Base-by-base conservation (phyloP, 2,888 invertebrate genomes). In the Ephialtes manifestator region DNA sequence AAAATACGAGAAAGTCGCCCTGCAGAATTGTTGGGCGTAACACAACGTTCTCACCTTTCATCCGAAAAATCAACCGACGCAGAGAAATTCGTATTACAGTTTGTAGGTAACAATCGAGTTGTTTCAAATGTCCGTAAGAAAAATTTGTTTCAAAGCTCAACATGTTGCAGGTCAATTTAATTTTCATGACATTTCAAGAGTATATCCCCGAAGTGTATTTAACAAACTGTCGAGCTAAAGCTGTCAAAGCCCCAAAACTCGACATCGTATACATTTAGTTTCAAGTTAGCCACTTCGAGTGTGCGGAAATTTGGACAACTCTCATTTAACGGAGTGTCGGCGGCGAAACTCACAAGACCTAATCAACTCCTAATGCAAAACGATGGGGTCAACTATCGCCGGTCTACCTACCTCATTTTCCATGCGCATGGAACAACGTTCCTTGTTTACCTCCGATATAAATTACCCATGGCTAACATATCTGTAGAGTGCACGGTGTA, bases 351-450 rank as follows among this genome's bases (percentile, higher is more conserved):
- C 46, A 28, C 46, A 11, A 10, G 74, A 75, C 65, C 80, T 84
- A 81, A 84, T 81, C 81, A 77, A 84, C 53, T 78, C 78, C 81
- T 84, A 84, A 84, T 78, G 84, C 81, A 70, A 78, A 84, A 74
- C 65, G 43, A 84, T 84, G 84, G 78, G 81, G 81, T 84, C 84
- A 70, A 13, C 70, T 72, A 70, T 81, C 80, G 24, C 80, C 20
- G 80, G 75, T 80, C 79, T 20, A 77, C 28, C 80, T 58, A 46
- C 13, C 39, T 71, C 70, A 48, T 58, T 78, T 80, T 63, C 55
- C 13, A 72, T 68, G 58, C 67, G 35, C 68, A 46, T 28, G 31
- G 11, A 58, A 11, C 24, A 11, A 4, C 10, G 31, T 68, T 68
- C 7, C 68, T 77, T 77, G 3, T n/a, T 0, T 24, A 60, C 43